Percentiles rank a stretch among this genome's conserved stretches.
Evolutionary conservation across 1,140 invertebrate genomes (phyloP).

Genomic region (Brachionus paranguensis): DNA sequence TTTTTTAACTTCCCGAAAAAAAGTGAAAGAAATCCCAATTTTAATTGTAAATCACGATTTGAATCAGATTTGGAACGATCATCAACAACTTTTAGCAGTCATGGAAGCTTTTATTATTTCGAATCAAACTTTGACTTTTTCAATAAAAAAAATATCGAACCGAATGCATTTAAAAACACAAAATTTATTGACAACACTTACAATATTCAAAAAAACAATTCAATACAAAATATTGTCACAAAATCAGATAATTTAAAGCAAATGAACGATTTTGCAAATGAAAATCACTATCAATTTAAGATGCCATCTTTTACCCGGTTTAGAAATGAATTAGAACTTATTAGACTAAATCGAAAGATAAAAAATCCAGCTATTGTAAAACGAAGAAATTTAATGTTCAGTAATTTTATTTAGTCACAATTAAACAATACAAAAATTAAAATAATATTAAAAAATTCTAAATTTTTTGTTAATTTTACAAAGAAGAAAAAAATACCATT

Average conservation of each 20-base stretch:
- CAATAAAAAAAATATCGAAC: not conserved
- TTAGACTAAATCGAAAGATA: not conserved
- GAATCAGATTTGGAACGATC: not conserved
- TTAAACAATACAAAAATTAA: not conserved
- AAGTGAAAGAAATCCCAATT: not conserved
- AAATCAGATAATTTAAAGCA: not conserved
- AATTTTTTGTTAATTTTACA: too few species aligned
- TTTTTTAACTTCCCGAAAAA: not conserved
- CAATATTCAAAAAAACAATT: not conserved
- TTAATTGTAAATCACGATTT: not conserved
- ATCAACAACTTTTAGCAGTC: not conserved
- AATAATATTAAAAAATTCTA: too few species aligned
- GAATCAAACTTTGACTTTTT: not conserved
- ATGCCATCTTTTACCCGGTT: not conserved
- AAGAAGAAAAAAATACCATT: too few species aligned
- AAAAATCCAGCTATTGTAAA: not conserved
- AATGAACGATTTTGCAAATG: not conserved
- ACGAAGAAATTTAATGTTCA: not conserved
- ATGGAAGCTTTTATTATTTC: conserved; percentile 11
- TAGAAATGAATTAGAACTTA: not conserved
- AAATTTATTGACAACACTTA: not conserved
- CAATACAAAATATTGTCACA: not conserved
- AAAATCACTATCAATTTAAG: not conserved
- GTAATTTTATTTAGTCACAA: not conserved
- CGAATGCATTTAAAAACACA: not conserved